These are phyloP conservation scores for Heliconius hewitsoni DNA, from an alignment of 1,140 invertebrate genomes.

Conservation along the genomic window DNA sequence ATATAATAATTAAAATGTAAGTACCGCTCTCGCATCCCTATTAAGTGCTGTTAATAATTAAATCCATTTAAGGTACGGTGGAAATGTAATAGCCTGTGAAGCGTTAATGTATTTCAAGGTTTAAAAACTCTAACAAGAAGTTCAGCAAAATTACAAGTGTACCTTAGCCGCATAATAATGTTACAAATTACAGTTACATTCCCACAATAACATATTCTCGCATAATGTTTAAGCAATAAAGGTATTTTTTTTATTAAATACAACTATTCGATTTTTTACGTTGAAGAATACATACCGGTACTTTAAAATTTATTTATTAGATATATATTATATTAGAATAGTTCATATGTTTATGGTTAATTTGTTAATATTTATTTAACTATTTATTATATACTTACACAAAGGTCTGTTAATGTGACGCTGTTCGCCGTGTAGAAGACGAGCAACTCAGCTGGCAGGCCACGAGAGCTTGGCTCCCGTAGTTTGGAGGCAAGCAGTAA, in stretches of 20 bases:
- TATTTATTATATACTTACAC: slow-evolving; percentile 85
- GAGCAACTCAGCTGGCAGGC: slow-evolving; percentile 89
- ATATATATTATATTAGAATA: neutral
- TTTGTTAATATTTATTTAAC: neutral
- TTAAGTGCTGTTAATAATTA: slow-evolving; percentile 12
- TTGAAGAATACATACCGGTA: neutral
- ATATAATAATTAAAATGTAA: slow-evolving; percentile 26
- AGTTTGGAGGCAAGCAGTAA: slow-evolving; percentile 95
- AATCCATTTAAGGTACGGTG: slow-evolving; percentile 13
- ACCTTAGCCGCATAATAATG: neutral
- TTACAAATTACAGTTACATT: neutral
- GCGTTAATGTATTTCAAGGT: slow-evolving; percentile 7
- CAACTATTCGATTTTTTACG: neutral
- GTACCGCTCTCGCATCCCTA: slow-evolving; percentile 7
- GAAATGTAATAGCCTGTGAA: slow-evolving; percentile 26
- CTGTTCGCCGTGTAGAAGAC: slow-evolving; percentile 96
- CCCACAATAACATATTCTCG: neutral
- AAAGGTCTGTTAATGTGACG: slow-evolving; percentile 90
- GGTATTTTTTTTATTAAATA: neutral
- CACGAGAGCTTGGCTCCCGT: slow-evolving; percentile 87
- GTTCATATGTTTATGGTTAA: neutral
- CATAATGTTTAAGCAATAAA: neutral
- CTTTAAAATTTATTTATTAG: neutral
- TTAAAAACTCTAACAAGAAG: slow-evolving; percentile 13
- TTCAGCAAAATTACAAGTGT: neutral